Base-by-base conservation (phyloP, 2,113 vertebrate genomes). In the Aegotheles bennettii region DNA sequence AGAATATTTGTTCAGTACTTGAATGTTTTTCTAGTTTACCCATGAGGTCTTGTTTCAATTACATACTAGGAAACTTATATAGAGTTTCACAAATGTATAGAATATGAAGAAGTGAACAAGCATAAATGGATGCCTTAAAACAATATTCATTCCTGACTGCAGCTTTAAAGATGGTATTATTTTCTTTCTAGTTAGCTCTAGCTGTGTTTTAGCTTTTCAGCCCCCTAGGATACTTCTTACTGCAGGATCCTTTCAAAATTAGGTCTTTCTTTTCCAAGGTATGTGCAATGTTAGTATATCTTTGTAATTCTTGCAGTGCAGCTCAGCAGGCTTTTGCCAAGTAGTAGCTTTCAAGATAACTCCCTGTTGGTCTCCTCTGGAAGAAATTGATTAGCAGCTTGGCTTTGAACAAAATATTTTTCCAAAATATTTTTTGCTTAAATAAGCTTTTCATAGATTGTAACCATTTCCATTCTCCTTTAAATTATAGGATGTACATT, bases 271-370 rank as follows among this genome's bases (percentile, higher is more conserved):
- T 83, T 91, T 54, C 63, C 15, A 36, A 57, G 40, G n/a, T 83
- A 23, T 40, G 54, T 40, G 64, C 51, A 57, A 2, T 18, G 60
- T 74, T 70, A 79, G 50, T 74, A 69, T 20, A 53, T 65, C 73
- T 53, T 9, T 71, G 86, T 63, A 70, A 57, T 67, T 94, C 48
- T 83, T 75, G 57, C 53, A 68, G 60, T 51, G 53, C 63, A 68
- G 63, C 81, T 92, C 95, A 92, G 93, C 94, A 93, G 90, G 63
- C 69, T 95, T 78, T 82, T 92, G 60, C 90, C 59, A 69, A 78
- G 51, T n/a, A 83, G 65, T 42, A 87, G 43, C 71, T 93, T 94
- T 95, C 82, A 92, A 77, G 59, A 31, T 43, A 87, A 82, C 50
- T 88, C 73, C 61, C 50, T 64, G 15, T 23, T 77, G 71, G 59